Conservation (phyloP, 2,113 vertebrate species). For the Bostrychus sinensis region DNA sequence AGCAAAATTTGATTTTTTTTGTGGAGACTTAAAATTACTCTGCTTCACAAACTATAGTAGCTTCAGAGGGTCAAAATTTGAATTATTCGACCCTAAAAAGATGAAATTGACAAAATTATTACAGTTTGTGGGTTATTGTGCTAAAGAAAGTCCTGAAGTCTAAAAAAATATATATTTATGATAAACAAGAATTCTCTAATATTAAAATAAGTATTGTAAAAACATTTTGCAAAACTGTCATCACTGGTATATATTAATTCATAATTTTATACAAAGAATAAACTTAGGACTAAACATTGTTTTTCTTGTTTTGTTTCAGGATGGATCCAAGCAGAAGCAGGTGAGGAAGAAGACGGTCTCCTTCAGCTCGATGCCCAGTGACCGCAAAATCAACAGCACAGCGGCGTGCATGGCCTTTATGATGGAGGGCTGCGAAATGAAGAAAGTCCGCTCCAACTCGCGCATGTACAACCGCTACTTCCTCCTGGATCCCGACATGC, state of each 20-base stretch:
- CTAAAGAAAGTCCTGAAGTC: too few relatives aligned
- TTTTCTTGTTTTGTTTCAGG: slow-evolving; percentile 68
- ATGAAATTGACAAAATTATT: too few relatives aligned
- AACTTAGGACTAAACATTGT: slow-evolving; percentile 22
- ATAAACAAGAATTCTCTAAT: too few relatives aligned
- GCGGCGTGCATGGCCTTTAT: slow-evolving; percentile 93
- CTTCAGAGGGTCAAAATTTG: too few relatives aligned
- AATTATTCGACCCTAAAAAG: too few relatives aligned
- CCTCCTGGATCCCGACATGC: slow-evolving; percentile 88
- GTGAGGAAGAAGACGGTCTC: slow-evolving; percentile 91
- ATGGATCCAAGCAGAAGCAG: slow-evolving; percentile 87
- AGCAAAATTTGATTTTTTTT: too few relatives aligned
- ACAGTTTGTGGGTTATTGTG: too few relatives aligned
- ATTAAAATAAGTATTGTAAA: too few relatives aligned
- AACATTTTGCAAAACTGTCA: too few relatives aligned
- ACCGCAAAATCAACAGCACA: slow-evolving; percentile 91
- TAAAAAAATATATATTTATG: too few relatives aligned
- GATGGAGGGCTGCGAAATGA: slow-evolving; percentile 94
- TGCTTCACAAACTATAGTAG: too few relatives aligned
- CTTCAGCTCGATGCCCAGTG: slow-evolving; percentile 92
- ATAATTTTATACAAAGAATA: slow-evolving; percentile 30
- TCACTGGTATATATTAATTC: slow-evolving; percentile 1
- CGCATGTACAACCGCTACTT: slow-evolving; percentile 95
- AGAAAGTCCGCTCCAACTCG: slow-evolving; percentile 93
- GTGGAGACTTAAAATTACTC: too few relatives aligned